Evolutionary conservation across 2,113 vertebrate genomes (phyloP).

Genomic region (Lipophrys pholis): DNA sequence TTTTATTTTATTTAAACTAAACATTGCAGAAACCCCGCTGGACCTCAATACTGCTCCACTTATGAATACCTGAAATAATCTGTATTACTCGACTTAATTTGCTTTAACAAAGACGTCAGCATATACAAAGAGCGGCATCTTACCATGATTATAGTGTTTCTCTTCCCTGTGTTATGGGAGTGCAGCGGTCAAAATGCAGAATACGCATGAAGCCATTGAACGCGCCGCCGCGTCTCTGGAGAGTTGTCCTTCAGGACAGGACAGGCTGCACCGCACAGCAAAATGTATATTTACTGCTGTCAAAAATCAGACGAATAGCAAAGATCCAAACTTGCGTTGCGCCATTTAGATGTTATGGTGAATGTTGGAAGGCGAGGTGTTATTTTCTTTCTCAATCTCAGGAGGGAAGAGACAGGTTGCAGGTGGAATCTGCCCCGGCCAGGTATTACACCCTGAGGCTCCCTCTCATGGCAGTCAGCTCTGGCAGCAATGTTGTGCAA

Average conservation of each 20-base stretch:
- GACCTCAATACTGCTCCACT: background rate
- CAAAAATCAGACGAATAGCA: background rate
- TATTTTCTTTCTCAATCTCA: background rate
- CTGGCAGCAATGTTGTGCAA: slow-evolving; percentile 54
- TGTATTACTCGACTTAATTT: slow-evolving; percentile 1
- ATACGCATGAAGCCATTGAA: slow-evolving; percentile 15
- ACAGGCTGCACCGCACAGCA: background rate
- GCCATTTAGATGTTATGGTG: slow-evolving; percentile 9
- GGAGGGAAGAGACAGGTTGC: background rate
- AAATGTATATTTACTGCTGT: slow-evolving; percentile 55
- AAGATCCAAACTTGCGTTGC: background rate
- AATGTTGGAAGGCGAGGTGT: slow-evolving; percentile 2
- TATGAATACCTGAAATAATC: background rate
- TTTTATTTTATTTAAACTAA: too few relatives aligned
- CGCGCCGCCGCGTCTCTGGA: slow-evolving; percentile 6
- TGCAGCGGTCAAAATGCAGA: slow-evolving; percentile 1
- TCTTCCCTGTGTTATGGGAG: slow-evolving; percentile 20
- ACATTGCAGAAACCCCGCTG: too few relatives aligned
- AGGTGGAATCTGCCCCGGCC: slow-evolving; percentile 70
- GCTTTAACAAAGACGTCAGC: background rate
- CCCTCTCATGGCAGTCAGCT: slow-evolving; percentile 38
- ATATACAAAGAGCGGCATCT: slow-evolving; percentile 39
- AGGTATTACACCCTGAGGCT: slow-evolving; percentile 69
- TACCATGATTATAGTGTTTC: slow-evolving; percentile 67
- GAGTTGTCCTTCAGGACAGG: slow-evolving; percentile 21